Evolutionary conservation across 1,140 invertebrate genomes (phyloP).

Genomic region (Harpegnathos saltator): DNA sequence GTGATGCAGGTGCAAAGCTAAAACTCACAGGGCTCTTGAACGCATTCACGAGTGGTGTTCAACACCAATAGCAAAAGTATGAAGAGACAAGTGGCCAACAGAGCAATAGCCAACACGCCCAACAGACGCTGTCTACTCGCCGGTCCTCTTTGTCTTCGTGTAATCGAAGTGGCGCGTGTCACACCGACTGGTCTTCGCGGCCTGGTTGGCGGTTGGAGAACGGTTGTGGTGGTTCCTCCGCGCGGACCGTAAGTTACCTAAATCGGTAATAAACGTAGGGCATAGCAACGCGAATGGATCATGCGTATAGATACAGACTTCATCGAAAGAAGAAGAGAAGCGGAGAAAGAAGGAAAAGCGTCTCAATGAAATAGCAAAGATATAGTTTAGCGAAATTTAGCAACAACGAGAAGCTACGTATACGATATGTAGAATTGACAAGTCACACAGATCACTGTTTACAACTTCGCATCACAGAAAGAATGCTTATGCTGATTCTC

Average conservation of each 20-base stretch:
- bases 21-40: conserved; percentile 78
- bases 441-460: too few relatives aligned
- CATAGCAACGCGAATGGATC: too few relatives aligned
- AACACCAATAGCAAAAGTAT: conserved; percentile 79
- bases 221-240: conserved; percentile 76
- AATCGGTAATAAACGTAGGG: background rate
- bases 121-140: conserved; percentile 79
- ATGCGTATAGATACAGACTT: too few relatives aligned
- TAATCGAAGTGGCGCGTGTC: conserved; percentile 78
- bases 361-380: too few relatives aligned
- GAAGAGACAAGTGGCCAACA: conserved; percentile 79
- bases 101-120: conserved; percentile 76
- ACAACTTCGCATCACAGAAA: too few relatives aligned
- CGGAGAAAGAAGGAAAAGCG: too few relatives aligned
- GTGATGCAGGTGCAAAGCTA: background rate
- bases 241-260: conserved; percentile 79
- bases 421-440: too few relatives aligned
- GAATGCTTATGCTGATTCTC: too few relatives aligned
- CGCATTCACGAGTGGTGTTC: conserved; percentile 76
- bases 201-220: conserved; percentile 70
- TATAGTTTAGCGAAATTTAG: too few relatives aligned
- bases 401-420: too few relatives aligned
- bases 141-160: conserved; percentile 74
- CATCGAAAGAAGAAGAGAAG: too few relatives aligned
- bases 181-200: conserved; percentile 73